These are phyloP conservation scores for Florisuga fusca DNA, from an alignment of 2,797 vertebrate species.

Conservation along the genomic window DNA sequence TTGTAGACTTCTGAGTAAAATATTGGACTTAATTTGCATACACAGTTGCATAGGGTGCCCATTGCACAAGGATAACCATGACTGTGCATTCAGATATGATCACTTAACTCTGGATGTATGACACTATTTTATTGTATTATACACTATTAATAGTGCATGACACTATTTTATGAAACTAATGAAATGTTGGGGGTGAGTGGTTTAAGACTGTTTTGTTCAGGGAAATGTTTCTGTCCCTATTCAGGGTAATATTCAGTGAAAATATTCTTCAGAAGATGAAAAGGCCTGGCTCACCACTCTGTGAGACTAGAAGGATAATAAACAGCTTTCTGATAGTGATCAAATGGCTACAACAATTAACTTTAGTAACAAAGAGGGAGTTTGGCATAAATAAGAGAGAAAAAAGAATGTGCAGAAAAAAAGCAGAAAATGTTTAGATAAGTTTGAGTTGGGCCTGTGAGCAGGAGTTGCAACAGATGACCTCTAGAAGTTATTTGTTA, in stretches of 20 bases:
- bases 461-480: not conserved
- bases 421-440: not conserved
- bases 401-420: accelerated
- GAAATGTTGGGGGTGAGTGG: not conserved
- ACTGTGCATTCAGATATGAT: not conserved
- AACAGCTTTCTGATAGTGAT: not conserved
- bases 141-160: not conserved
- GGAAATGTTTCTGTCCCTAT: no score
- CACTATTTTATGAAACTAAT: not conserved
- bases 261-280: not conserved
- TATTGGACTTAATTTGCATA: not conserved
- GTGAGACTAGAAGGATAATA: not conserved
- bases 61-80: not conserved
- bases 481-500: not conserved
- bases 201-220: not conserved
- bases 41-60: not conserved
- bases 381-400: not conserved
- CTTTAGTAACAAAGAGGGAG: not conserved
- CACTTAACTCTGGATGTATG: not conserved
- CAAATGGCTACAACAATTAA: not conserved
- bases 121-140: not conserved
- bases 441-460: not conserved
- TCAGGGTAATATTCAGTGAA: not conserved
- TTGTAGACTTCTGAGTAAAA: not conserved
- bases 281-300: not conserved